phyloP scores from a whole-genome alignment of 1,140 invertebrate genomes.

The Whitmania pigra region DNA sequence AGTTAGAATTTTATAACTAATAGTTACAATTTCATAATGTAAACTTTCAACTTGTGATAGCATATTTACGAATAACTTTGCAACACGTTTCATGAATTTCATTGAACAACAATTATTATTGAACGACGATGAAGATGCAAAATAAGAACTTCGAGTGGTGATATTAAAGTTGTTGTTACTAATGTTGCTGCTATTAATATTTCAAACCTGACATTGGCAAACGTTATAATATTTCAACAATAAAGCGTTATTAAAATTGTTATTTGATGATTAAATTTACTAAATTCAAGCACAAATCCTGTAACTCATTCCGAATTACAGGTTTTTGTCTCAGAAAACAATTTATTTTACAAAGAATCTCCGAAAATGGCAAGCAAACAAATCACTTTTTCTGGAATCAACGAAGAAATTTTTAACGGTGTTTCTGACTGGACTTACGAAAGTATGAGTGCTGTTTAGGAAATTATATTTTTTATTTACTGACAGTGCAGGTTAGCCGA shows the following conservation, averaged over 20 bases:
- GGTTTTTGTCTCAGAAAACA: slow-evolving; percentile 14
- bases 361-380: background rate
- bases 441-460: background rate
- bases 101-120: no score
- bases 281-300: no score
- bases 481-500: no score
- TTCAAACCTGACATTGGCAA: background rate
- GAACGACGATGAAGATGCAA: no score
- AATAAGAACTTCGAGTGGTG: background rate
- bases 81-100: no score
- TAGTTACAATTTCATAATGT: no score
- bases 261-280: no score
- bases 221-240: no score
- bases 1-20: no score
- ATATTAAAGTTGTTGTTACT: background rate
- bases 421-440: slow-evolving; percentile 11
- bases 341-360: slow-evolving; percentile 2
- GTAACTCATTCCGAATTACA: background rate
- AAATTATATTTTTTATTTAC: background rate
- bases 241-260: no score
- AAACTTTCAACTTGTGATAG: no score
- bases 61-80: no score
- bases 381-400: background rate
- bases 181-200: background rate
- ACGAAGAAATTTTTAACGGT: background rate